Evolutionary conservation across 2,113 vertebrate species (phyloP).

Genomic region (Ploceus nigricollis): DNA sequence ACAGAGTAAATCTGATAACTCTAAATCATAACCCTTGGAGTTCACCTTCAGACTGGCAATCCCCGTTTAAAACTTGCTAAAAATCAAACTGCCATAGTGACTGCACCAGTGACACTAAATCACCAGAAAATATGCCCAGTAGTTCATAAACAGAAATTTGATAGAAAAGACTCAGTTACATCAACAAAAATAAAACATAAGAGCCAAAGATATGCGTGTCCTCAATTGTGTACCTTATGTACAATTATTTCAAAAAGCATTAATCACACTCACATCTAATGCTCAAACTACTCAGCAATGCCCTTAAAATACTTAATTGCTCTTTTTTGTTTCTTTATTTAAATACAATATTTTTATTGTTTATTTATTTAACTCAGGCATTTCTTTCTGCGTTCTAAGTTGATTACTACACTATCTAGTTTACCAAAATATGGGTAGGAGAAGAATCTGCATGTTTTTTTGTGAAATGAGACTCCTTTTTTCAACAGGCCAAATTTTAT

Average conservation of each 20-base stretch:
- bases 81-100: not conserved
- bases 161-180: not conserved
- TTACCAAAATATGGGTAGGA: not conserved
- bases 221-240: not conserved
- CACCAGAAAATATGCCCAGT: not conserved
- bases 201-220: rapidly evolving
- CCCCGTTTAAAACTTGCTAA: not conserved
- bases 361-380: not conserved
- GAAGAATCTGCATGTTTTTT: not conserved
- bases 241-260: not conserved
- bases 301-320: not conserved
- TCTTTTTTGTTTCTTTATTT: not conserved
- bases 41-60: not conserved
- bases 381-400: not conserved
- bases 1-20: not conserved
- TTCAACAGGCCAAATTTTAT: not conserved
- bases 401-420: not conserved
- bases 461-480: not conserved
- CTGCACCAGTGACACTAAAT: not conserved
- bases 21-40: not conserved
- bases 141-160: not conserved
- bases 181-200: not conserved
- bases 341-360: not conserved
- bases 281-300: not conserved
- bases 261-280: not conserved